Conservation (phyloP, 2,888 invertebrate species). For the Laothoe populi region DNA sequence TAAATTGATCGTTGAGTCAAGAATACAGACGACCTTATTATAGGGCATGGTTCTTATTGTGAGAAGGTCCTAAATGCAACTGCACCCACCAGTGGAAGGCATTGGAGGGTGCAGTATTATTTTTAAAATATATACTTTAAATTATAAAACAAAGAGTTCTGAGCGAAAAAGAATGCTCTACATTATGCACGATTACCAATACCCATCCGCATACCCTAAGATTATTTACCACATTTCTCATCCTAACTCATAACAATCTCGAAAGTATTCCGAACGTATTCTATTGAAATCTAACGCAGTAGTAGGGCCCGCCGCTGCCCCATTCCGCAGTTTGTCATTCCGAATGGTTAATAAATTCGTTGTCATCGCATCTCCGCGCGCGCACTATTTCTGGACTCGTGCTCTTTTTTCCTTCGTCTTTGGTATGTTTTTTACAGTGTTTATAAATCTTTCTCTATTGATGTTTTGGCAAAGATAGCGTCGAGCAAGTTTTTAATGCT, state of each 20-base stretch:
- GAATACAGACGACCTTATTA: no score
- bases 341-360: slow-evolving; percentile 81
- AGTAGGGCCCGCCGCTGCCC: slow-evolving; percentile 48
- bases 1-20: no score
- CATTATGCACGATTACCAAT: no score
- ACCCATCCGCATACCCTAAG: no score
- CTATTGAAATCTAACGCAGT: slow-evolving; percentile 23
- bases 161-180: no score
- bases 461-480: slow-evolving; percentile 28
- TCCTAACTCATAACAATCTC: not conserved
- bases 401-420: slow-evolving; percentile 41
- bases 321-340: slow-evolving; percentile 75
- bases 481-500: slow-evolving; percentile 21
- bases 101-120: no score
- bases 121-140: no score
- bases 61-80: no score
- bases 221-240: no score
- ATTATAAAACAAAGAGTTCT: no score
- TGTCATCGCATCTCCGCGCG: slow-evolving; percentile 70
- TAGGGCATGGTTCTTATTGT: no score
- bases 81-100: no score
- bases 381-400: slow-evolving; percentile 64
- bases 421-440: slow-evolving; percentile 21
- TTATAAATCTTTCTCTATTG: slow-evolving; percentile 39
- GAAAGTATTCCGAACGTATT: slow-evolving; percentile 2